Base-by-base conservation (phyloP, 2,113 vertebrate genomes). In the Sula dactylatra region DNA sequence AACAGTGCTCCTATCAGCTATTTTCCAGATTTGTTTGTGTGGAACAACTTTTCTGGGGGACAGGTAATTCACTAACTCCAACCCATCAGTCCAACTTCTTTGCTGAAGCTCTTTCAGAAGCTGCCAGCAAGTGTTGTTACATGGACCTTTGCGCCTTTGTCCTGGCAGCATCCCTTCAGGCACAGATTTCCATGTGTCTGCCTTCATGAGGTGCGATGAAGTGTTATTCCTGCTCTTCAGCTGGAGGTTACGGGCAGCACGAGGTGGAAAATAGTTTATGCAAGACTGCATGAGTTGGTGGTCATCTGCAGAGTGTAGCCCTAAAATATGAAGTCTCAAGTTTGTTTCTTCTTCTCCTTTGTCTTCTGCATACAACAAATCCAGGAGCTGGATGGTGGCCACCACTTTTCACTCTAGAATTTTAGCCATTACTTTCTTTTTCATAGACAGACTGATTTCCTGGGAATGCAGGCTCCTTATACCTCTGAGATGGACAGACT, bases 181-280 rank as follows among this genome's bases (percentile, higher is more conserved):
- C 7, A 6, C 9, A 45, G 2, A 3, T 47, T 5, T 82, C 44
- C 32, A 6, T 13, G 21, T 20, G 4, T 34, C 14, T 82, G 20
- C 55, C 25, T 59, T 77, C 66, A 11, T 66, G 8, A 25, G 16
- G 65, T 16, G 14, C 29, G 47, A 50, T 21, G 5, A 56, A 55
- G 9, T 47, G 17, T 56, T 82, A n/a, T 19, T 73, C 14, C 14
- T 66, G 7, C 55, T 38, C 20, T 88, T 47, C 65, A 90, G 0
- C 12, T 59, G 44, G 6, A 42, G 32, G 4, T 79, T 6, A 66
- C 0, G 0, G 70, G 45, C 66, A 86, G 26, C 11, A 36, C 1
- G 9, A 72, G 12, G 17, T 2, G 26, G 4, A 3, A 69, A 73
- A 55, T 26, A 7, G 7, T 65, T 47, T 66, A 10, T 59, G 16